Evolutionary conservation across 2,113 vertebrate species (phyloP).

Genomic region (Thunnus maccoyii): DNA sequence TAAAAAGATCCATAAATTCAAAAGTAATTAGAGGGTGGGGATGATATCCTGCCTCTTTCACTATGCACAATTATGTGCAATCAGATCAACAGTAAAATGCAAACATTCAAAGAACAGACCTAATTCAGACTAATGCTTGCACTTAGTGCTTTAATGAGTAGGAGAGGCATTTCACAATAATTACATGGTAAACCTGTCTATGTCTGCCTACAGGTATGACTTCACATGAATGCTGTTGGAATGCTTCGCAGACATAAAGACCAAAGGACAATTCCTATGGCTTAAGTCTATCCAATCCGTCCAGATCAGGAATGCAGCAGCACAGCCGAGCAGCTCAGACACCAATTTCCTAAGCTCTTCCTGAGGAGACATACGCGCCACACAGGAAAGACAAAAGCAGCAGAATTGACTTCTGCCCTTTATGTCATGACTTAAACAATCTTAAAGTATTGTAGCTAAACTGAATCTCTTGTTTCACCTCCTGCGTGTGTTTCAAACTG

Average conservation of each 20-base stretch:
- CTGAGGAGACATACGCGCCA: slow-evolving; percentile 2
- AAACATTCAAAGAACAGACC: neutral
- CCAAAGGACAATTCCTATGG: neutral
- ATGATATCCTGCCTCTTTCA: too few species aligned
- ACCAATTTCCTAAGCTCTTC: neutral
- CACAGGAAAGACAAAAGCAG: neutral
- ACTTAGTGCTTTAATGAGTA: slow-evolving; percentile 25
- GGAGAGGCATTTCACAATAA: slow-evolving; percentile 30
- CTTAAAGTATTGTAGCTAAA: too few species aligned
- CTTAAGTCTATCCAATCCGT: neutral
- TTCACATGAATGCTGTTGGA: neutral
- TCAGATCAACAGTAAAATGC: neutral
- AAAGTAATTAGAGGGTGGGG: neutral
- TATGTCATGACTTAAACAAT: too few species aligned
- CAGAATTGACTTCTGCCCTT: too few species aligned
- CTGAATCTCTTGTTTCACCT: too few species aligned
- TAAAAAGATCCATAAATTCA: neutral
- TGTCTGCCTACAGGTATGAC: slow-evolving; percentile 6
- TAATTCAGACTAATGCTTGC: slow-evolving; percentile 17
- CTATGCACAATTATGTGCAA: slow-evolving; percentile 21
- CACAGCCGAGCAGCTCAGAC: slow-evolving; percentile 6
- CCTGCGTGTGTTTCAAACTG: too few species aligned
- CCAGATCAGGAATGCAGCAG: neutral
- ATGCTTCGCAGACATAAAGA: neutral
- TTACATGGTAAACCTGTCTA: slow-evolving; percentile 21